Evolutionary conservation across 2,797 vertebrate genomes (phyloP).

Genomic region (Acipenser ruthenus): DNA sequence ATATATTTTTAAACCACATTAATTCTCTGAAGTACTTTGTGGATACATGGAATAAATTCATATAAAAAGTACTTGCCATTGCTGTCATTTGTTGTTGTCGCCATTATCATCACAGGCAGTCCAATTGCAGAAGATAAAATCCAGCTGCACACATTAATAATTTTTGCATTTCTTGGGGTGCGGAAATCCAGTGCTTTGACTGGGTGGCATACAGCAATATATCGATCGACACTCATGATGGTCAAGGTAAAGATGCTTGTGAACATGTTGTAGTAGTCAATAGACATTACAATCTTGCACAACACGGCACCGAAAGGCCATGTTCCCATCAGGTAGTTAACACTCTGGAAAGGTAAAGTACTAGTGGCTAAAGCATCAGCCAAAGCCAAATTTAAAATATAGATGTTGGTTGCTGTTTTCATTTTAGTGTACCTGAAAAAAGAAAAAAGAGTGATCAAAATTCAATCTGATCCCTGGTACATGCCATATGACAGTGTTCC

Average conservation of each 20-base stretch:
- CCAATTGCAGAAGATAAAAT: constrained; percentile 94
- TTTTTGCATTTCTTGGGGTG: constrained; percentile 92
- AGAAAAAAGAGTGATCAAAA: no score
- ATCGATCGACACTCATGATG: no score
- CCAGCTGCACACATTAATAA: constrained; percentile 98
- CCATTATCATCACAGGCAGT: constrained; percentile 95
- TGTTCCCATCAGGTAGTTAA: constrained; percentile 69
- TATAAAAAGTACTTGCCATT: constrained; percentile 32
- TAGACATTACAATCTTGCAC: constrained; percentile 70
- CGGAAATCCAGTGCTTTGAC: constrained; percentile 95
- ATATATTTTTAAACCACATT: no score
- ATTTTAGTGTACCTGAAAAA: no score
- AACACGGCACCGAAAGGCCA: constrained; percentile 68
- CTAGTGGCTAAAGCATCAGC: constrained; percentile 70
- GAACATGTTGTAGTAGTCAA: constrained; percentile 76
- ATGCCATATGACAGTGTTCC: no score
- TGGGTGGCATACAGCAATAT: constrained; percentile 83
- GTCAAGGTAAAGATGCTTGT: constrained; percentile 65
- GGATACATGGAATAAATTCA: not conserved
- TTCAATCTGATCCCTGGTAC: no score
- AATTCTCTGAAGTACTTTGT: no score
- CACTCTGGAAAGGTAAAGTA: constrained; percentile 68
- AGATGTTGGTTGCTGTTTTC: constrained; percentile 36
- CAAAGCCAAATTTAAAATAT: constrained; percentile 70
- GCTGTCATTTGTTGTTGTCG: constrained; percentile 64